phyloP scores from a whole-genome alignment of 2,888 invertebrate species.

The Leptopterna dolabrata region DNA sequence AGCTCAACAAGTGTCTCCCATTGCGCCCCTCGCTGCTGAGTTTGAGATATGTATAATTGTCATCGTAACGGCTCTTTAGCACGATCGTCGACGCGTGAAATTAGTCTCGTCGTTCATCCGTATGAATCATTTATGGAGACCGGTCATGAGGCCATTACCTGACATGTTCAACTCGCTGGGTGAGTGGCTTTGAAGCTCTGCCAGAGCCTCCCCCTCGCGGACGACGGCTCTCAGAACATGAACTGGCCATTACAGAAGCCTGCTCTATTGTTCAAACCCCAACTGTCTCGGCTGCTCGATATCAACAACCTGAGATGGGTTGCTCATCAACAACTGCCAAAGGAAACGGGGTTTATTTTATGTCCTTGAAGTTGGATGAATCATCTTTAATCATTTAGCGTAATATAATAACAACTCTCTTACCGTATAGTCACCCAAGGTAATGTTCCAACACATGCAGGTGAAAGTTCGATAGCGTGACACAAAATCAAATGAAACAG shows the following conservation, averaged over 20 bases:
- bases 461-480: no score
- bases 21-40: not conserved
- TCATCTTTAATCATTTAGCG: no score
- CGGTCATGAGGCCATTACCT: not conserved
- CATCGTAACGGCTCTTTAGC: not conserved
- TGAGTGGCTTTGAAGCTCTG: not conserved
- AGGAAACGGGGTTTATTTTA: no score
- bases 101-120: not conserved
- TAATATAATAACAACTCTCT: no score
- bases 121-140: not conserved
- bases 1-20: not conserved
- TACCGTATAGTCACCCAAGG: no score
- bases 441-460: no score
- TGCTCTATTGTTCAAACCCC: no score
- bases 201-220: not conserved
- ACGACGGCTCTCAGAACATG: not conserved
- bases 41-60: not conserved
- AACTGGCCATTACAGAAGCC: not conserved
- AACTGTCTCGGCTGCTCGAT: no score
- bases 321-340: no score
- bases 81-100: conserved; percentile 1
- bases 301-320: no score
- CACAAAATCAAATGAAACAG: no score
- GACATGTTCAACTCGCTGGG: not conserved
- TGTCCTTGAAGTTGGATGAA: no score